Percentiles rank a stretch among this genome's conserved stretches.
These are phyloP conservation scores for Hymenochirus boettgeri DNA, from an alignment of 2,113 vertebrate species.

Conservation along the genomic window DNA sequence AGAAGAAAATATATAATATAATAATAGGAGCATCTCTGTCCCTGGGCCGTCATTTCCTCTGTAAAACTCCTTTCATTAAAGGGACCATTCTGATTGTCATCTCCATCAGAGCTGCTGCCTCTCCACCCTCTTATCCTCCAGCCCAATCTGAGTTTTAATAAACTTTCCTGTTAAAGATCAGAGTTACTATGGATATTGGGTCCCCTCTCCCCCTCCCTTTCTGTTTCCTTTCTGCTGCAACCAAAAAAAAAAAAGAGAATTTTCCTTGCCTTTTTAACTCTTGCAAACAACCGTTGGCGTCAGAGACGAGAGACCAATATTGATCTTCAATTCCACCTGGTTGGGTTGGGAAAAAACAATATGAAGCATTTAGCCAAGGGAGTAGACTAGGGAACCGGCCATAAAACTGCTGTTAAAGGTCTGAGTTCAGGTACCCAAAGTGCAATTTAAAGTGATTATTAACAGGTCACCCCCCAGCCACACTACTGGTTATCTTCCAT, in stretches of 20 bases:
- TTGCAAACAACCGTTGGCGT: slow-evolving; percentile 71
- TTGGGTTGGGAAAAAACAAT: slow-evolving; percentile 59
- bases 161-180: slow-evolving; percentile 76
- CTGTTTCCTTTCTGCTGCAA: slow-evolving; percentile 47
- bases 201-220: slow-evolving; percentile 77
- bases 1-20: slow-evolving; percentile 47
- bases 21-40: not conserved
- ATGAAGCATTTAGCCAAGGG: slow-evolving; percentile 31
- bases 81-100: slow-evolving; percentile 74
- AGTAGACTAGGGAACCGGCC: slow-evolving; percentile 11
- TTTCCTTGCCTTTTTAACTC: slow-evolving; percentile 88
- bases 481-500: no score
- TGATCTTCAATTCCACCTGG: slow-evolving; percentile 63
- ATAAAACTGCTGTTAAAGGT: slow-evolving; percentile 25
- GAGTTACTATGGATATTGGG: slow-evolving; percentile 86
- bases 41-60: slow-evolving; percentile 79
- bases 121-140: slow-evolving; percentile 73
- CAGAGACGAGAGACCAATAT: slow-evolving; percentile 58
- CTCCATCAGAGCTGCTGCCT: slow-evolving; percentile 63
- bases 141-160: slow-evolving; percentile 86
- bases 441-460: slow-evolving; percentile 15
- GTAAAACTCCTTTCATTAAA: slow-evolving; percentile 79
- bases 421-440: not conserved
- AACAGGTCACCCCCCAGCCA: not conserved
- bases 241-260: no score